Evolutionary conservation across 2,797 vertebrate species (phyloP).

Genomic region (Novumbra hubbsi): DNA sequence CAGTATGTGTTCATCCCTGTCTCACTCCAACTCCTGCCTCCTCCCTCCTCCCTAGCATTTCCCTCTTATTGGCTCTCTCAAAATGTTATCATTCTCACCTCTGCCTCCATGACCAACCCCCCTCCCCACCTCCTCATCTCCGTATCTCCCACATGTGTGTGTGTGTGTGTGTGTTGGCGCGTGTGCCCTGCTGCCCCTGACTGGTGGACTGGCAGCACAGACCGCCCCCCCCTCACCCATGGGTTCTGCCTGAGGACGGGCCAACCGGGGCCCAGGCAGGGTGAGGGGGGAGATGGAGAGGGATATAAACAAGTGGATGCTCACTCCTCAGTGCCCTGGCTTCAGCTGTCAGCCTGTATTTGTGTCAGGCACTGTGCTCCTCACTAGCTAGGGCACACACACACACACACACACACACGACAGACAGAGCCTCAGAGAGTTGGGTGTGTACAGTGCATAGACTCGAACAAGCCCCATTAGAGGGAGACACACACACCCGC

Average conservation of each 20-base stretch:
- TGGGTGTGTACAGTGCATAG: slow-evolving; percentile 21
- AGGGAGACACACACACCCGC: slow-evolving; percentile 21
- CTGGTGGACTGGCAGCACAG: slow-evolving; percentile 40
- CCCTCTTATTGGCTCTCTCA: slow-evolving; percentile 16
- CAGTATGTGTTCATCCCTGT: slow-evolving; percentile 1
- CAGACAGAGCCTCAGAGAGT: slow-evolving; percentile 49
- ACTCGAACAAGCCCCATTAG: slow-evolving; percentile 50
- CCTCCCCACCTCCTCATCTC: slow-evolving; percentile 16
- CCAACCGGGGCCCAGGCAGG: background rate
- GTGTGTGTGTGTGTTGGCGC: background rate
- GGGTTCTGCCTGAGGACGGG: slow-evolving; percentile 56
- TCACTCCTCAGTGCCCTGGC: slow-evolving; percentile 74
- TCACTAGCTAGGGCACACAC: slow-evolving; percentile 32
- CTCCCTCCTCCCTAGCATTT: slow-evolving; percentile 13
- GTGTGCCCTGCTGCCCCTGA: slow-evolving; percentile 59
- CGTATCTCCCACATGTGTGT: slow-evolving; percentile 62
- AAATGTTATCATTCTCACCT: slow-evolving; percentile 4
- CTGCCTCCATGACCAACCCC: background rate
- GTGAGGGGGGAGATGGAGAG: slow-evolving; percentile 11
- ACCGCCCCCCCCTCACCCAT: slow-evolving; percentile 5
- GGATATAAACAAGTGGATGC: slow-evolving; percentile 71
- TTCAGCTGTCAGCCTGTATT: slow-evolving; percentile 61
- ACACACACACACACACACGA: slow-evolving; percentile 27
- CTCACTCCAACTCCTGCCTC: slow-evolving; percentile 2
- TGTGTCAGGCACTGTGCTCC: slow-evolving; percentile 55